Conservation (phyloP, 1,140 invertebrate genomes). For the Tigriopus japonicus region DNA sequence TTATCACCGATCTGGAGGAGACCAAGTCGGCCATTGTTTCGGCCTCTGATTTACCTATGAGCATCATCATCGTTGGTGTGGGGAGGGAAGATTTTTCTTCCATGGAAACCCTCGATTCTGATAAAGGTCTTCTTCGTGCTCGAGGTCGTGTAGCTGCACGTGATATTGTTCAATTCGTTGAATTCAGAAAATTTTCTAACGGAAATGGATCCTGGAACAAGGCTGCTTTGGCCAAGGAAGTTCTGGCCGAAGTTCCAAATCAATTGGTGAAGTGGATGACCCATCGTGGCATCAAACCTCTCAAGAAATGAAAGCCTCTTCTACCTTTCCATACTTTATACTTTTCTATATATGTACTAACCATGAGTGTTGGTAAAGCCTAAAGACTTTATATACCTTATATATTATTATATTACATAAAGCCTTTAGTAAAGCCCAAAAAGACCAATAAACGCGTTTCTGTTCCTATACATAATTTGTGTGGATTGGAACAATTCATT, state of each 20-base stretch:
- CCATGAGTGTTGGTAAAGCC: no score
- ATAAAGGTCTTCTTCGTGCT: constrained; percentile 23
- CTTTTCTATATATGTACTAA: no score
- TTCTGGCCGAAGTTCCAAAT: constrained; percentile 32
- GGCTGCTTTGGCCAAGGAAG: constrained; percentile 30
- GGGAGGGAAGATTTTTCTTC: constrained; percentile 28
- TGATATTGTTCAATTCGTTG: constrained; percentile 28
- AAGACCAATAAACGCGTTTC: no score
- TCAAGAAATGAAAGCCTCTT: no score
- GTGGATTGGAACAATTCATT: no score
- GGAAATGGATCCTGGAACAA: constrained; percentile 19
- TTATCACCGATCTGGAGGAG: constrained; percentile 29
- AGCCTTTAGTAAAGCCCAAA: no score
- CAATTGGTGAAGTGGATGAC: constrained; percentile 32
- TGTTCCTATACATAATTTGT: no score
- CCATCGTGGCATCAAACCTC: constrained; percentile 22
- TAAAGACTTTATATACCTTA: no score
- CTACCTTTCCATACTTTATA: no score
- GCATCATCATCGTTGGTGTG: constrained; percentile 37
- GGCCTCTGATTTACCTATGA: constrained; percentile 36
- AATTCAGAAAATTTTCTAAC: constrained; percentile 17
- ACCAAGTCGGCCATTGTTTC: constrained; percentile 28
- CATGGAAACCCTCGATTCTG: constrained; percentile 29
- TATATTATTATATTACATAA: no score
- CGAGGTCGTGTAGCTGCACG: constrained; percentile 22